Percentiles rank a stretch among this genome's conserved stretches.
Evolutionary conservation across 2,888 invertebrate species (phyloP).

Genomic region (Volucella inanis): DNA sequence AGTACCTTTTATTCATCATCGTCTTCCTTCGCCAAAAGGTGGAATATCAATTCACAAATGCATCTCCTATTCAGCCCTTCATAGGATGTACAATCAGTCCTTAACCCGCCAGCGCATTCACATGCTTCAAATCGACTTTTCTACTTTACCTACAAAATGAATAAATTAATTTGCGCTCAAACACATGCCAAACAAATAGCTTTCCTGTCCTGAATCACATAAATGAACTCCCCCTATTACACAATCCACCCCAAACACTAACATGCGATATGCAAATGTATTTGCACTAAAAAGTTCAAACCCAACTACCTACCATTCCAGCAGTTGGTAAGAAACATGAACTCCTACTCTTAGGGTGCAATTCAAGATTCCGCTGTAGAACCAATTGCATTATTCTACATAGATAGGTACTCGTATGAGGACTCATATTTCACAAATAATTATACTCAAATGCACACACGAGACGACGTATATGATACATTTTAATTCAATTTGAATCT

Average conservation of each 20-base stretch:
- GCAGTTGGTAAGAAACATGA: background rate
- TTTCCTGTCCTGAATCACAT: background rate
- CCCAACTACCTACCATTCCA: background rate
- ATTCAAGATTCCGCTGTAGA: conserved; percentile 54
- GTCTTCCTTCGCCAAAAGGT: background rate
- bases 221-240: conserved; percentile 14
- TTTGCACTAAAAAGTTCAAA: conserved; percentile 10
- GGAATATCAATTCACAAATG: background rate
- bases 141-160: conserved; percentile 32
- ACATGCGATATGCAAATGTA: conserved; percentile 64
- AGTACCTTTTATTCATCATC: background rate
- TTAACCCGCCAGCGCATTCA: too few relatives aligned
- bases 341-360: conserved; percentile 1
- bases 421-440: background rate
- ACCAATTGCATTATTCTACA: conserved; percentile 50
- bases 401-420: background rate
- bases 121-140: conserved; percentile 21
- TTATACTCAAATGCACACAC: conserved; percentile 31
- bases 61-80: too few relatives aligned
- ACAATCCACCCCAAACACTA: background rate
- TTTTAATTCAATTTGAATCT: conserved; percentile 41
- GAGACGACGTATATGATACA: conserved; percentile 18
- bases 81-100: too few relatives aligned
- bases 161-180: conserved; percentile 33
- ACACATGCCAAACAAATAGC: conserved; percentile 25